Evolutionary conservation across 2,113 vertebrate genomes (phyloP).

Genomic region (Regulus satrapa): DNA sequence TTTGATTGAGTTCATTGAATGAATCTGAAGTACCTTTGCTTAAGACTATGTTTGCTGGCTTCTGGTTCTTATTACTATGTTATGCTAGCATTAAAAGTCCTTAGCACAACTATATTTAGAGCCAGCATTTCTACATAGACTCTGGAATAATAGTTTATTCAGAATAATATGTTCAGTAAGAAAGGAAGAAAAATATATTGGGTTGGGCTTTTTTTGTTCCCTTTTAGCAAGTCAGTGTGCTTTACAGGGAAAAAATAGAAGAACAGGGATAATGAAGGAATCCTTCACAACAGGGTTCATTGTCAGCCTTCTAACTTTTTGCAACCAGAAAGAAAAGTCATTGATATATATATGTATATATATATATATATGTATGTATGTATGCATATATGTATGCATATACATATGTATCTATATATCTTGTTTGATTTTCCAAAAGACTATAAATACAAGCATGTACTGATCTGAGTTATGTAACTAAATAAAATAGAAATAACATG

Average conservation of each 20-base stretch:
- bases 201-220: accelerated
- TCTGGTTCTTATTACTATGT: neutral
- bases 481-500: neutral
- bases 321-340: neutral
- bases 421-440: neutral
- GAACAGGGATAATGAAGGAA: accelerated
- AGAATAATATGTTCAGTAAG: neutral
- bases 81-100: neutral
- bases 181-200: neutral
- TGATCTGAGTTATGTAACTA: neutral
- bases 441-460: neutral
- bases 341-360: neutral
- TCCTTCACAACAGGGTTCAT: neutral
- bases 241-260: neutral
- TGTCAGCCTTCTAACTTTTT: neutral
- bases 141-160: neutral
- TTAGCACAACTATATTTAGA: neutral
- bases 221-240: neutral
- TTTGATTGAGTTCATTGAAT: neutral
- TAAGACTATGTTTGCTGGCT: neutral
- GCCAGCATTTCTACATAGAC: neutral
- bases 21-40: neutral
- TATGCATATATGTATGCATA: too few species aligned
- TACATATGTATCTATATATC: too few species aligned
- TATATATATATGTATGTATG: too few species aligned